Percentiles rank a stretch among this genome's conserved stretches.
These are phyloP conservation scores for Rousettus leschenaultii DNA, from an alignment of 2,113 vertebrate species.

Conservation along the genomic window DNA sequence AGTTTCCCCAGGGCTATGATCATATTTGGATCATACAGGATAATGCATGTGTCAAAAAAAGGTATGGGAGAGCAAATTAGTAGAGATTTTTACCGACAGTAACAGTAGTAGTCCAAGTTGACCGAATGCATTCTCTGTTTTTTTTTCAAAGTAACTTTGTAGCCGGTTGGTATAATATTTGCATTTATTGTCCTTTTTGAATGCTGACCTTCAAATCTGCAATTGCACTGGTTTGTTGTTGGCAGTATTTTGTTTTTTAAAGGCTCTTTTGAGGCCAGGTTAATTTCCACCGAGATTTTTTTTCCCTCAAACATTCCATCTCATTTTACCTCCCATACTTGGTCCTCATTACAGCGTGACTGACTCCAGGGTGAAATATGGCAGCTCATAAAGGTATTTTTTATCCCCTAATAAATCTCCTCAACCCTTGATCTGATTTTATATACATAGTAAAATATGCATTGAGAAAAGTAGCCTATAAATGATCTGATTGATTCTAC, in stretches of 20 bases:
- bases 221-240: conserved; percentile 38
- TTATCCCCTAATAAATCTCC: conserved; percentile 25
- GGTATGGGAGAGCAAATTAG: conserved; percentile 14
- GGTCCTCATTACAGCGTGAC: conserved; percentile 62
- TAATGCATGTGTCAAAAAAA: conserved; percentile 28
- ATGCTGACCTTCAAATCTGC: conserved; percentile 59
- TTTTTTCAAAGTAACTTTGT: conserved; percentile 51
- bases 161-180: conserved; percentile 42
- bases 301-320: conserved; percentile 53
- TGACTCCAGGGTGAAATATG: conserved; percentile 64
- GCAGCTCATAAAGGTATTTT: conserved; percentile 40
- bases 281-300: conserved; percentile 68
- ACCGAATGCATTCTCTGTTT: conserved; percentile 5
- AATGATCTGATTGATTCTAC: not conserved
- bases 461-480: not conserved
- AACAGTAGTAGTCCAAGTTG: not conserved
- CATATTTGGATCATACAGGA: not conserved
- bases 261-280: conserved; percentile 61
- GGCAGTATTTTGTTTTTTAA: conserved; percentile 53
- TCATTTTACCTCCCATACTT: conserved; percentile 59
- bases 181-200: conserved; percentile 53
- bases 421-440: conserved; percentile 50
- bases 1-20: not conserved
- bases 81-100: not conserved
- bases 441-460: conserved; percentile 19